phyloP scores from a whole-genome alignment of 2,113 vertebrate species.

The Canis aureus region DNA sequence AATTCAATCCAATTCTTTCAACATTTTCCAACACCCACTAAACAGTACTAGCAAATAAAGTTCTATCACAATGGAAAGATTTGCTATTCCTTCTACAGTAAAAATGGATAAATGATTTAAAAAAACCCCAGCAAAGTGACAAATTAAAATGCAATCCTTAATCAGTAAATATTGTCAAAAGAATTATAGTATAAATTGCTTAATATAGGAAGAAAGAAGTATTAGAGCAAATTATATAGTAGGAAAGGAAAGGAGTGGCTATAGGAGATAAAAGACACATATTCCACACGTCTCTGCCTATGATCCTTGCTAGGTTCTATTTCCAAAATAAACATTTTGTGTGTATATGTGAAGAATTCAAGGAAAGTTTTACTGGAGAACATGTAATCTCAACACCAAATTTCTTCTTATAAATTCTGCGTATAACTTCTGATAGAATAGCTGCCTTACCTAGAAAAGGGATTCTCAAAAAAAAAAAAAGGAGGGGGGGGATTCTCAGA shows the following conservation, averaged over 20 bases:
- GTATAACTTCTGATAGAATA: neutral
- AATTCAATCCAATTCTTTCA: neutral
- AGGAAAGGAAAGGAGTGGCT: neutral
- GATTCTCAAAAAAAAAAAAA: neutral
- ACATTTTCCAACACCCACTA: neutral
- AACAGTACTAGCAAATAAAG: neutral
- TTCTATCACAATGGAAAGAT: neutral
- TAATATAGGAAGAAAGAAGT: neutral
- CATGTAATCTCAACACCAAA: neutral
- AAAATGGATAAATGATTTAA: neutral
- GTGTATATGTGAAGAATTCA: neutral
- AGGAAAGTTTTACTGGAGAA: constrained; percentile 1
- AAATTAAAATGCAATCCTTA: constrained; percentile 15
- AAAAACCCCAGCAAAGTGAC: neutral
- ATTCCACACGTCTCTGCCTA: neutral
- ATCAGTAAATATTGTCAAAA: neutral
- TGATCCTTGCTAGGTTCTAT: neutral
- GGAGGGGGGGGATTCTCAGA: neutral
- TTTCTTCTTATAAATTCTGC: neutral
- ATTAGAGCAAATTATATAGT: neutral
- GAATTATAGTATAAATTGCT: neutral
- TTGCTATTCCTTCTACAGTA: neutral
- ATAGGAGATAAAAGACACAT: neutral
- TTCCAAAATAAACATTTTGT: neutral
- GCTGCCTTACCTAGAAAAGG: neutral